Conservation (phyloP, 2,888 invertebrate genomes). For the Melikaiella ostensackeni region DNA sequence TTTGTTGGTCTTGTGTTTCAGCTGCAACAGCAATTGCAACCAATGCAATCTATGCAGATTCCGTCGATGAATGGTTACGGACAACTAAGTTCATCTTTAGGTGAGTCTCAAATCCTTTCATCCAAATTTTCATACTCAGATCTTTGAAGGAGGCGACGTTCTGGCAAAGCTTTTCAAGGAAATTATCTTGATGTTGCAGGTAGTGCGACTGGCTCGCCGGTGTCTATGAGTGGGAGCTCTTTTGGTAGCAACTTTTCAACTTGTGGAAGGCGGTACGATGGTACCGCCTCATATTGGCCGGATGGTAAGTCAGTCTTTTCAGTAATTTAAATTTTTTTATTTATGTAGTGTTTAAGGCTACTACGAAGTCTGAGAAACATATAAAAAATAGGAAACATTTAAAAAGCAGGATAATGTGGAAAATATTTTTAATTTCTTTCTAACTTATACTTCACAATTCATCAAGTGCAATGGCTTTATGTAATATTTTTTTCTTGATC, state of each 20-base stretch:
- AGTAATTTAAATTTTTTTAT: not conserved
- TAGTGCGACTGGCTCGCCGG: constrained; percentile 61
- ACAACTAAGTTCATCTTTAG: constrained; percentile 74
- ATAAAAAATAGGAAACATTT: not conserved
- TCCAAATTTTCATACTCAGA: not conserved
- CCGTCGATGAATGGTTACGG: constrained; percentile 77
- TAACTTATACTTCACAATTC: no score
- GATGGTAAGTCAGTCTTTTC: constrained; percentile 63
- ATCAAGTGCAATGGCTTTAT: no score
- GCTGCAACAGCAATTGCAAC: constrained; percentile 74
- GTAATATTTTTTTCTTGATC: no score
- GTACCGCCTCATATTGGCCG: constrained; percentile 67
- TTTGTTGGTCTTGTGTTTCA: constrained; percentile 51
- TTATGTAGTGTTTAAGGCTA: not conserved
- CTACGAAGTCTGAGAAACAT: not conserved
- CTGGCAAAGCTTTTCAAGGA: constrained; percentile 72
- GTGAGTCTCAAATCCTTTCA: constrained; percentile 68
- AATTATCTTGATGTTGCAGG: constrained; percentile 76
- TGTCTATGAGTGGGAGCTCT: constrained; percentile 64
- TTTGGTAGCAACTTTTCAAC: constrained; percentile 69
- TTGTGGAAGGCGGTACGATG: constrained; percentile 70
- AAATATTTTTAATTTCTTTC: no score
- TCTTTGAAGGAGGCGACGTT: constrained; percentile 56
- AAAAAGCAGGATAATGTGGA: no score
- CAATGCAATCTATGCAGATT: constrained; percentile 77